phyloP scores from a whole-genome alignment of 1,140 invertebrate genomes.

The Drosophila biarmipes region DNA sequence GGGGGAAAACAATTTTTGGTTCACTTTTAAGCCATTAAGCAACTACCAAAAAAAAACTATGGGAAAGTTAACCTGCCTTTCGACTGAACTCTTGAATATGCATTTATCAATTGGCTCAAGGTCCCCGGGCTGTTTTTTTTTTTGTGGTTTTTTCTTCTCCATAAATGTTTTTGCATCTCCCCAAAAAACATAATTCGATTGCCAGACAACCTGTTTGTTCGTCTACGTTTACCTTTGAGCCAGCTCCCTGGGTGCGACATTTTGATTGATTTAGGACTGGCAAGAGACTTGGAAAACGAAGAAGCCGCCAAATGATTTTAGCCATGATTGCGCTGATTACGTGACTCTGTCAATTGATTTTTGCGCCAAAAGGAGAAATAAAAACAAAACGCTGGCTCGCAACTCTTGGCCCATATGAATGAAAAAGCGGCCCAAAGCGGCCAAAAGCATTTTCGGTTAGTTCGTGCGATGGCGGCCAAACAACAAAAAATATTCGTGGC shows the following conservation, averaged over 20 bases:
- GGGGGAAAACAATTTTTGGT: constrained; percentile 10
- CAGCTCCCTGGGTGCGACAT: constrained; percentile 37
- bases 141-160: neutral
- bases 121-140: constrained; percentile 6
- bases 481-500: constrained; percentile 53
- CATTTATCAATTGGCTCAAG: constrained; percentile 42
- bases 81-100: constrained; percentile 12
- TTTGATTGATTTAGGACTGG: constrained; percentile 53
- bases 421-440: constrained; percentile 55
- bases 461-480: constrained; percentile 58
- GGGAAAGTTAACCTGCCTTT: constrained; percentile 34
- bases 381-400: constrained; percentile 27
- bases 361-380: constrained; percentile 36
- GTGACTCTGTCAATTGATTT: constrained; percentile 80
- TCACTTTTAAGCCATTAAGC: constrained; percentile 26
- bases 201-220: constrained; percentile 22
- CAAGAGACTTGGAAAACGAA: constrained; percentile 21
- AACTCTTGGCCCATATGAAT: constrained; percentile 60
- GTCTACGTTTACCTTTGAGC: constrained; percentile 16
- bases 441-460: constrained; percentile 37
- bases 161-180: constrained; percentile 37
- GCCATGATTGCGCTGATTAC: constrained; percentile 79
- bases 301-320: constrained; percentile 49
- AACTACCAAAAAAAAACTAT: constrained; percentile 10
- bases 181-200: constrained; percentile 39